phyloP scores from a whole-genome alignment of 2,113 vertebrate species.

The Pan troglodytes region DNA sequence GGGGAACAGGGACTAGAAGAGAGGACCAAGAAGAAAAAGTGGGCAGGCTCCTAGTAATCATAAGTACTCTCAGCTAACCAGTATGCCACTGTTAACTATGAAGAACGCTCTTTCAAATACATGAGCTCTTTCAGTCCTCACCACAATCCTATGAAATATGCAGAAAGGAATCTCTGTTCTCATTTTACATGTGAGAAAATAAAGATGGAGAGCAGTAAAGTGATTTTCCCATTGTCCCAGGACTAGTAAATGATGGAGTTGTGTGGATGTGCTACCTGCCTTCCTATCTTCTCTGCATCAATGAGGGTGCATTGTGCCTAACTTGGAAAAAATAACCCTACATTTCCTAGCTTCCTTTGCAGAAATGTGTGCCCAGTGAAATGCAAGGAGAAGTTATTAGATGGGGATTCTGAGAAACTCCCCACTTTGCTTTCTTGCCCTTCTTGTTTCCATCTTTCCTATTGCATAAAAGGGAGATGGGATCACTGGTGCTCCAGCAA shows the following conservation, averaged over 20 bases:
- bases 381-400: neutral
- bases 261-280: neutral
- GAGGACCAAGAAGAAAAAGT: neutral
- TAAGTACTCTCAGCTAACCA: neutral
- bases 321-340: neutral
- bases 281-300: neutral
- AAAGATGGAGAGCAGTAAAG: neutral
- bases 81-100: neutral
- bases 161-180: neutral
- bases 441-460: neutral
- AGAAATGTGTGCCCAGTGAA: neutral
- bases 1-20: neutral
- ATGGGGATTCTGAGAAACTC: neutral
- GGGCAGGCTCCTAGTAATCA: neutral
- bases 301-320: neutral
- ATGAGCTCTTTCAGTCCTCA: neutral
- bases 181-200: neutral
- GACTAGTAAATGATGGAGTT: neutral
- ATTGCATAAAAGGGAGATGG: neutral
- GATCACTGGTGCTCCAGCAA: neutral
- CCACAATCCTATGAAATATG: neutral
- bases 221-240: neutral
- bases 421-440: neutral
- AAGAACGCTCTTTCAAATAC: neutral
- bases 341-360: neutral